Base-by-base conservation (phyloP, 2,888 invertebrate genomes). In the Rapana venosa region DNA sequence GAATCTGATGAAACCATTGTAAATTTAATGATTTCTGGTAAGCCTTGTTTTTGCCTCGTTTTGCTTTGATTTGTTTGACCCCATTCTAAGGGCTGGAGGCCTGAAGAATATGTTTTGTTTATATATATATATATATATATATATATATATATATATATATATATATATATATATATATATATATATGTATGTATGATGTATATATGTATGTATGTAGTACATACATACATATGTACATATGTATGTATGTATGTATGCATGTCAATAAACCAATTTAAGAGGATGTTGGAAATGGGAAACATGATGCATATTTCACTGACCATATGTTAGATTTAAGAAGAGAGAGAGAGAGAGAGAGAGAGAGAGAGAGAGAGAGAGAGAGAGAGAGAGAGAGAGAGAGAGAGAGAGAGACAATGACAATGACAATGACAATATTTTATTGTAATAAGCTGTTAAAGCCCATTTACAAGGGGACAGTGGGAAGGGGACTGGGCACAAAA, bases 301-400 rank as follows among this genome's bases (percentile, higher is more conserved):
- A n/a, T n/a, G n/a, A n/a, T 66, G 4, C 15, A 20, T 17, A 20
- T 66, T 17, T 66, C 11, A 58, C 58, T 15, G 58, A 15, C 22
- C 66, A 20, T 66, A 20, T 20, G 4, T 20, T 66, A 17, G 13
- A 6, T n/a, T 30, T n/a, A 81, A 36, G 15, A 36, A 36, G 36
- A 81, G 81, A 81, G 81, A 36, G 81, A 81, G 36, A 81, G 81
- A 13, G 81, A 36, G 36, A 13, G 36, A 81, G 81, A 36, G 81
- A 81, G 36, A 81, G 35, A 81, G 81, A 36, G 81, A 81, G 81
- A 36, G 81, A 81, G 36, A 81, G 36, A 81, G 36, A 81, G 36
- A 81, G 81, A 81, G 36, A 81, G 26, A 47, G 56, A 84, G 83
- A 56, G 83, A 20, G 36, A 36, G 81, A 36, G 36, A 36, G 81